A percentile compares a stretch with the other conserved stretches of the same genome.
Evolutionary conservation across 2,113 vertebrate species (phyloP).

Genomic region (Strix uralensis): DNA sequence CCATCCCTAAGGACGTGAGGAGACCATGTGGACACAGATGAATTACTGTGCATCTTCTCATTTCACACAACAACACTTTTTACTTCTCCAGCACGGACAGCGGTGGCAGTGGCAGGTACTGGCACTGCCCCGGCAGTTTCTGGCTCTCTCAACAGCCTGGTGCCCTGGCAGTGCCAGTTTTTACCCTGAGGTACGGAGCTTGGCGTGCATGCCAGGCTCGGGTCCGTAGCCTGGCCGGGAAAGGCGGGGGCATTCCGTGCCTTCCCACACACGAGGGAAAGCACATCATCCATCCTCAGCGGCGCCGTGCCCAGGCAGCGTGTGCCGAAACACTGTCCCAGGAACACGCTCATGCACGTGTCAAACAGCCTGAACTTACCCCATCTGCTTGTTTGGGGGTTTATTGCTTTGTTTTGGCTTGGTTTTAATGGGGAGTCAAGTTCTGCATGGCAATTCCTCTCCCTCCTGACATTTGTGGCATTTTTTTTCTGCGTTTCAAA

Average conservation of each 20-base stretch:
- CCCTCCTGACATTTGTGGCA: background rate
- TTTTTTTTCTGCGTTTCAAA: background rate
- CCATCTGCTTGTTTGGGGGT: background rate
- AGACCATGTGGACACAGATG: rapidly evolving
- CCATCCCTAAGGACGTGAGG: background rate
- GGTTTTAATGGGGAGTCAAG: background rate
- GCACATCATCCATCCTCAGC: background rate
- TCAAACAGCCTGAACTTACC: background rate
- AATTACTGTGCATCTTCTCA: rapidly evolving
- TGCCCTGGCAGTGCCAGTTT: rapidly evolving
- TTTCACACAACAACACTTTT: no score
- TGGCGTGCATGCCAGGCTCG: rapidly evolving
- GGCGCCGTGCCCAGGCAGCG: rapidly evolving
- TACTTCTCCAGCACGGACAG: background rate
- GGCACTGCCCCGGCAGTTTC: background rate
- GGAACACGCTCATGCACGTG: rapidly evolving
- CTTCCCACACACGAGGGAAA: rapidly evolving
- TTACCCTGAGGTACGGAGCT: rapidly evolving
- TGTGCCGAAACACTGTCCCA: rapidly evolving
- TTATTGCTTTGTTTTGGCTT: background rate
- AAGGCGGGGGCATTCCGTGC: rapidly evolving
- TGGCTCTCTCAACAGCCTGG: background rate
- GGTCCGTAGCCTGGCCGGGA: rapidly evolving
- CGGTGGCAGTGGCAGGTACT: background rate
- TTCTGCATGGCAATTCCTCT: background rate